phyloP scores from a whole-genome alignment of 2,113 vertebrate species.

The Pteropus alecto region DNA sequence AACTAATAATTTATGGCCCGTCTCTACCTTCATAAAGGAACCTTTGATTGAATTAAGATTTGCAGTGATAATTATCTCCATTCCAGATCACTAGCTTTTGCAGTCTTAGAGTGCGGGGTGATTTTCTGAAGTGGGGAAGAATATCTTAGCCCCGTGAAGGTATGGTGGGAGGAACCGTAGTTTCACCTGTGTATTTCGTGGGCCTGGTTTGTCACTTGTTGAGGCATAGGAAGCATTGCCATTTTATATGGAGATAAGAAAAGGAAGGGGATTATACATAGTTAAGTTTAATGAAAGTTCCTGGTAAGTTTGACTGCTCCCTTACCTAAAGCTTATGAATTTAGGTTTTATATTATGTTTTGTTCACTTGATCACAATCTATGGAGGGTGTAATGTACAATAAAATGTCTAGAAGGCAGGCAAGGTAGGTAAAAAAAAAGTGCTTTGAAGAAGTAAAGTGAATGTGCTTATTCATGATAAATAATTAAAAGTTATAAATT shows the following conservation, averaged over 20 bases:
- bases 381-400: fast-evolving
- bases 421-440: background rate
- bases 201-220: background rate
- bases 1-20: background rate
- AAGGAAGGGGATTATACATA: background rate
- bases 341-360: background rate
- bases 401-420: background rate
- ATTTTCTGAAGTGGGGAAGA: background rate
- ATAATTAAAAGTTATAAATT: background rate
- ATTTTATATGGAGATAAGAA: background rate
- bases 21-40: background rate
- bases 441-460: background rate
- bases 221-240: background rate
- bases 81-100: background rate
- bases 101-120: background rate
- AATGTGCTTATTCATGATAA: background rate
- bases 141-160: background rate
- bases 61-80: background rate
- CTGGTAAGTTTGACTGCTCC: background rate
- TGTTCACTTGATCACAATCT: background rate
- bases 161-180: background rate
- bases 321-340: background rate
- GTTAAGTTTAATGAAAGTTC: background rate
- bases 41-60: background rate
- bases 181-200: background rate